Base-by-base conservation (phyloP, 2,113 vertebrate species). In the Microcebus tavaratra region DNA sequence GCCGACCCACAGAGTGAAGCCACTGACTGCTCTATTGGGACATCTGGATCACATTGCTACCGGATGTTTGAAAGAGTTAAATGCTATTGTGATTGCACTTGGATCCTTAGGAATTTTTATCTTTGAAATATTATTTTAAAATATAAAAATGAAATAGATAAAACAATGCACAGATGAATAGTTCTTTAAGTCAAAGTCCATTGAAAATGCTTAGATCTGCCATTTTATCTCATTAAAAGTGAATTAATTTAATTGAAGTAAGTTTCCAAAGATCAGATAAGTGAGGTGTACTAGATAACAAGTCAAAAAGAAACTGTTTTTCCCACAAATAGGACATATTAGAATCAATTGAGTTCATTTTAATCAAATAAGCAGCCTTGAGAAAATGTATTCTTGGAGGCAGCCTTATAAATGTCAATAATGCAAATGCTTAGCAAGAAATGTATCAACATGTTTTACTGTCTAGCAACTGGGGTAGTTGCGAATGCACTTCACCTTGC, bases 71-170 rank as follows among this genome's bases (percentile, higher is more conserved):
- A 97, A 95, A 91, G 36, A 80, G 68, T 95, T 93, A 93, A 96
- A 31, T 83, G 70, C 14, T 88, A 85, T 90, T 93, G 68, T 93
- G 79, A 83, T 89, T 97, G 85, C 63, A 89, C 8, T 93, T 91
- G 68, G 36, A 86, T 94, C 57, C 75, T 67, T 76, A 75, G 57
- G 29, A 29, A 39, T 80, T 84, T 96, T 89, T 73, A 78, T 29
- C 86, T 97, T 96, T 96, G 89, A 97, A 94, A 94, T 79, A 93
- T 96, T 95, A 96, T 97, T 97, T 97, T 84, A 89, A 96, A 94
- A 92, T 90, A 42, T 86, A 96, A 91, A 97, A 95, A 75, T 95
- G 17, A 87, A 97, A 96, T 59, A 57, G 85, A 97, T 79, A 93
- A 97, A 93, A 36, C 27, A 82, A 86, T 87, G 63, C 73, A 93